Evolutionary conservation across 35 echinoderm and acorn worm genomes (phyloP).

Genomic region (Patiria miniata): DNA sequence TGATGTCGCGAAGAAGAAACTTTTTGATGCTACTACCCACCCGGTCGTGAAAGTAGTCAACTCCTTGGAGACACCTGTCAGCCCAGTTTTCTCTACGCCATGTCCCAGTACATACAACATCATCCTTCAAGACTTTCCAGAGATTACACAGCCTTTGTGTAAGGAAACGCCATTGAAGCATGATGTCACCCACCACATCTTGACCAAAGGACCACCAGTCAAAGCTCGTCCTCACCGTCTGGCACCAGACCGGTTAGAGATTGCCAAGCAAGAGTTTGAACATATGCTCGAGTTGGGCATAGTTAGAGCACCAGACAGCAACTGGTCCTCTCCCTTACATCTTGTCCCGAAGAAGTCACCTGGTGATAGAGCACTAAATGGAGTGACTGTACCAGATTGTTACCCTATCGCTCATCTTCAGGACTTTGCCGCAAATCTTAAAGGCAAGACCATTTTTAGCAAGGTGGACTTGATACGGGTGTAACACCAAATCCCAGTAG

Average conservation of each 20-base stretch:
- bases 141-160: conserved; percentile 10
- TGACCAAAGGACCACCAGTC: too few relatives aligned
- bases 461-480: conserved; percentile 52
- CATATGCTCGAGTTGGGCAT: conserved; percentile 65
- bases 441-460: conserved; percentile 46
- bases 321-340: conserved; percentile 66
- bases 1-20: neutral
- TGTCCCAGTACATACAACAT: neutral
- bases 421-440: conserved; percentile 31
- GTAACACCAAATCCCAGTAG: conserved; percentile 71
- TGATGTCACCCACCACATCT: neutral
- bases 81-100: neutral
- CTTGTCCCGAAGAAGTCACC: conserved; percentile 57
- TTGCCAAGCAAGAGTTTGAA: conserved; percentile 55
- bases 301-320: conserved; percentile 30
- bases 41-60: neutral
- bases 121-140: neutral
- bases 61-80: neutral
- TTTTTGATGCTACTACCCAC: neutral
- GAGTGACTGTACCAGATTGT: conserved; percentile 44
- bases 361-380: conserved; percentile 54
- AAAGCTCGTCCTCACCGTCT: conserved; percentile 1
- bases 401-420: conserved; percentile 68
- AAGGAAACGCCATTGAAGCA: conserved; percentile 32
- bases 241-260: conserved; percentile 25